Conservation (phyloP, 1,140 invertebrate species). For the Heliconius hewitsoni region DNA sequence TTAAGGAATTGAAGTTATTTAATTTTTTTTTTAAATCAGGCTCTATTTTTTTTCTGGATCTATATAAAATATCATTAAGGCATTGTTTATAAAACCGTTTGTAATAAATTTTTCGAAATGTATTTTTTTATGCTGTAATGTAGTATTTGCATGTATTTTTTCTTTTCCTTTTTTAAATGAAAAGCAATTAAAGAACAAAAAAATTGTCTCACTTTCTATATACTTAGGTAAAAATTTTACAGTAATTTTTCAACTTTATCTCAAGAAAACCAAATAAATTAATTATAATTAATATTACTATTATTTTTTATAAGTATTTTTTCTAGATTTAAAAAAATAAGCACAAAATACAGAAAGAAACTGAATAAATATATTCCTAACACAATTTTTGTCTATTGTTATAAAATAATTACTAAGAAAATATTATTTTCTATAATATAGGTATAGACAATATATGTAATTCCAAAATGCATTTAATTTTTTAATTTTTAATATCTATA, state of each 20-base stretch:
- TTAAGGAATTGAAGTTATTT: not conserved
- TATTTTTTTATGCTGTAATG: no score
- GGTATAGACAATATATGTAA: not conserved
- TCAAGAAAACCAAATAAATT: conserved; percentile 1
- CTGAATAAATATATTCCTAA: not conserved
- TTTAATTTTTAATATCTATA: no score
- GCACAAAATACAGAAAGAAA: not conserved
- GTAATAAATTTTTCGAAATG: no score
- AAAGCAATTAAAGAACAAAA: no score
- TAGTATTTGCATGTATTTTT: no score
- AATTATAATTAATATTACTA: not conserved
- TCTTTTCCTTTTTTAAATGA: no score
- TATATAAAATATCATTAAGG: no score
- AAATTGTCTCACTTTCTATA: no score
- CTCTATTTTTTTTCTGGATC: no score
- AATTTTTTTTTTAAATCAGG: no score
- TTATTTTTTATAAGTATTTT: not conserved
- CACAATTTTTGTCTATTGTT: not conserved
- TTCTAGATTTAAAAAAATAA: not conserved
- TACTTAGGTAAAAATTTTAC: no score
- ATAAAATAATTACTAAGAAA: not conserved
- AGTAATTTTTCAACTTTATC: not conserved
- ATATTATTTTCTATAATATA: not conserved
- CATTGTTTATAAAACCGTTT: no score
- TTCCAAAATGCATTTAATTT: not conserved